Conservation (phyloP, 2,797 vertebrate genomes). For the Paramormyrops hopkinsi region DNA sequence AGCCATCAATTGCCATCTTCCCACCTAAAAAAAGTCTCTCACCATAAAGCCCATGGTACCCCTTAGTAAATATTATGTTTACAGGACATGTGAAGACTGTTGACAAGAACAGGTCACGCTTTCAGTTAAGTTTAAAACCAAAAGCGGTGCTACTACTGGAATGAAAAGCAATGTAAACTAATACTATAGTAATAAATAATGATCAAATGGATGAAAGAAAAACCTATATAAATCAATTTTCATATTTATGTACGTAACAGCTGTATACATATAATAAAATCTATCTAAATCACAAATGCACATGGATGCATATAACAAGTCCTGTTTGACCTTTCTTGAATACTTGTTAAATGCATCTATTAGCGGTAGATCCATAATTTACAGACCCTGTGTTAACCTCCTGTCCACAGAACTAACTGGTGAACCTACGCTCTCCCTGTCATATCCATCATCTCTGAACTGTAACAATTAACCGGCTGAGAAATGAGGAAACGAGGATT, state of each 20-base stretch:
- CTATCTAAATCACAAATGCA: not conserved
- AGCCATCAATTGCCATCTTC: not conserved
- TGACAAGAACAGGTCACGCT: not conserved
- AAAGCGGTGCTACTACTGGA: not conserved
- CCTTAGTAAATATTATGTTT: not conserved
- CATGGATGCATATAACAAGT: not conserved
- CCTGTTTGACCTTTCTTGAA: not conserved
- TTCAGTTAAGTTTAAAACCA: not conserved
- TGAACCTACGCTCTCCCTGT: not conserved
- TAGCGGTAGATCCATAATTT: not conserved
- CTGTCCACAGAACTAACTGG: not conserved
- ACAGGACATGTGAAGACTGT: not conserved
- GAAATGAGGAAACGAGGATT: conserved; percentile 36
- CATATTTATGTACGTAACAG: not conserved
- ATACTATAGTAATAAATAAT: not conserved
- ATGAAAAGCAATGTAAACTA: not conserved
- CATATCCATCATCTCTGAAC: not conserved
- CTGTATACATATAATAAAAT: not conserved
- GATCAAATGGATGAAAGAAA: not conserved
- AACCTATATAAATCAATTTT: not conserved
- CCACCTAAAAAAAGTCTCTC: not conserved
- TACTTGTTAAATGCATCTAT: not conserved
- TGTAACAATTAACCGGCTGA: conserved; percentile 26
- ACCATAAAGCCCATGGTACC: not conserved
- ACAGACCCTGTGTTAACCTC: not conserved